Conservation (phyloP, 2,113 vertebrate genomes). For the Stigmatopora argus region DNA sequence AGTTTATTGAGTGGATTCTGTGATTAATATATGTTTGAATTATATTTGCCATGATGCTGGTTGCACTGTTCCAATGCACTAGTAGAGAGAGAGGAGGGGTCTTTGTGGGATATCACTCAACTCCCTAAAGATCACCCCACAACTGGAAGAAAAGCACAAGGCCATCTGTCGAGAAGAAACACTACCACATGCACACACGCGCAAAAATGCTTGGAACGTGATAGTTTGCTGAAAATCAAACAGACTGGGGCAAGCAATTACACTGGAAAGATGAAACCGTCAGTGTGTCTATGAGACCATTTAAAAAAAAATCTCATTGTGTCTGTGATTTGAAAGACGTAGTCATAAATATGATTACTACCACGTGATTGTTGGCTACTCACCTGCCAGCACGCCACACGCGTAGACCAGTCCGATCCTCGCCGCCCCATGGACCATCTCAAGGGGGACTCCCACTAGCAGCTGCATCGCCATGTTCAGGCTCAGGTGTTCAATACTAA, state of each 20-base stretch:
- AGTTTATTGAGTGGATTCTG: neutral
- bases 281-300: too few relatives aligned
- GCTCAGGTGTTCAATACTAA: slow-evolving; percentile 91
- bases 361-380: slow-evolving; percentile 8
- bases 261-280: slow-evolving; percentile 13
- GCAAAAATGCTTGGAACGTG: slow-evolving; percentile 22
- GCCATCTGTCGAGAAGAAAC: slow-evolving; percentile 53
- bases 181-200: slow-evolving; percentile 16
- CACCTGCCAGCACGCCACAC: slow-evolving; percentile 95
- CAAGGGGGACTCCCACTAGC: slow-evolving; percentile 91
- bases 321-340: slow-evolving; percentile 8
- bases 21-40: slow-evolving; percentile 19
- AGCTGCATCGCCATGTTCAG: slow-evolving; percentile 94
- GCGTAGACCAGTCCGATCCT: slow-evolving; percentile 89
- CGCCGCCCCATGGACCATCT: slow-evolving; percentile 93
- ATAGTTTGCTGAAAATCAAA: slow-evolving; percentile 25
- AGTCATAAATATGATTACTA: slow-evolving; percentile 5
- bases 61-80: slow-evolving; percentile 26
- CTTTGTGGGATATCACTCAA: slow-evolving; percentile 33
- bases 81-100: neutral
- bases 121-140: slow-evolving; percentile 35
- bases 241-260: slow-evolving; percentile 29
- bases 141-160: slow-evolving; percentile 33
- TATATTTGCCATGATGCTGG: slow-evolving; percentile 19
- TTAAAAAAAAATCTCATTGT: neutral